Conservation (phyloP, 2,888 invertebrate genomes). For the Fragum sueziense region DNA sequence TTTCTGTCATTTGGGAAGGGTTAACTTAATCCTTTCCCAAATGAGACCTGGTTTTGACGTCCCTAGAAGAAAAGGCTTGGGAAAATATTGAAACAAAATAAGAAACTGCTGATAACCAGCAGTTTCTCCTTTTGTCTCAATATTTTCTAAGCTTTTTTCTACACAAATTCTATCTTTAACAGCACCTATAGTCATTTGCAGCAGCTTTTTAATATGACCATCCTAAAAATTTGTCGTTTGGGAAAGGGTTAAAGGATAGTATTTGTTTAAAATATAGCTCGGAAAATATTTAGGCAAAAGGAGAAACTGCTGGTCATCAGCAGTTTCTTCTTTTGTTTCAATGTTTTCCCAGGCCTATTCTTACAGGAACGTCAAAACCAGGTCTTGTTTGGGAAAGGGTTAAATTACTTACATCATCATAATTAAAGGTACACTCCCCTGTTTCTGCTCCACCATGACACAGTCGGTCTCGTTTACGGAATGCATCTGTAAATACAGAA, state of each 20-base stretch:
- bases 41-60: too few species aligned
- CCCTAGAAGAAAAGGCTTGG: too few species aligned
- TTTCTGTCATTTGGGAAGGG: too few species aligned
- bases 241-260: too few species aligned
- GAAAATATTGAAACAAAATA: too few species aligned
- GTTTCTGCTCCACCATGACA: conserved; percentile 71
- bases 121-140: not conserved
- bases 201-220: too few species aligned
- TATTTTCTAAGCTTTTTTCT: not conserved
- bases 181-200: too few species aligned
- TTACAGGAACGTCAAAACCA: not conserved
- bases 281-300: not conserved
- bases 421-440: conserved; percentile 67
- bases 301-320: not conserved
- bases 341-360: not conserved
- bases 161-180: too few species aligned
- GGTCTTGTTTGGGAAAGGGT: not conserved
- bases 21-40: too few species aligned
- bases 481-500: conserved; percentile 70
- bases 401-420: conserved; percentile 77
- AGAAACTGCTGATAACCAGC: too few species aligned
- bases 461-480: conserved; percentile 73
- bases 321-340: not conserved
- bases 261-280: not conserved
- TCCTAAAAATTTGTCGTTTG: too few species aligned